Evolutionary conservation across 2,888 invertebrate genomes (phyloP), one percentile per base, ranked within the genome.

Genomic region (Timema podura): DNA sequence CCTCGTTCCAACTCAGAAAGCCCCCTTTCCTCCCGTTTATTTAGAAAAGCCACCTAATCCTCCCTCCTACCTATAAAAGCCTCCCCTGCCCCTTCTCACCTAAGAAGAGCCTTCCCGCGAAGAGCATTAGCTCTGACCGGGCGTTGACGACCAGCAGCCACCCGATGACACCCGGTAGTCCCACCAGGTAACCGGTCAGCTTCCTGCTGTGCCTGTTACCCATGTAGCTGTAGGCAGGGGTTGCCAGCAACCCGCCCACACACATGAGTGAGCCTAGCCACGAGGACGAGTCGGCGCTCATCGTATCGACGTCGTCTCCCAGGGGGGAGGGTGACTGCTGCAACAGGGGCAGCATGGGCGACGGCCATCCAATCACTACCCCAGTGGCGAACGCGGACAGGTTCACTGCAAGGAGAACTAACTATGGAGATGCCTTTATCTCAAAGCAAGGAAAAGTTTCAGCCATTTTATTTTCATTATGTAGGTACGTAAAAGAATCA

Each of bases 101-200:
- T 30, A 30, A 3, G 30, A 30, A 30, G 49, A 49, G n/a, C 49
- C 49, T 49, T 10, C 49, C n/a, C 2, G n/a, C 49, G 49, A 49
- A 49, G 11, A 89, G 79, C 51, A 84, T 78, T 0, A 74, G 75
- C 0, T 83, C 78, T 13, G 83, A 80, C 3, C 78, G 79, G 0
- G 86, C 83, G 30, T 84, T 79, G 5, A 84, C 80, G 48, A 87
- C 84, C 3, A 86, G 77, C 0, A 85, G 71, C 87, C 89, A 91
- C 0, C 86, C 86, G 49, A 86, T 10, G 76, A 87, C 78, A 65
- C 82, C 83, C 0, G 89, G 88, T 3, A 88, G 65, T 0, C 83
- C 80, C 0, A 87, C 77, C 0, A 85, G 67, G 65, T 86, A 79
- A 0, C 86, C 85, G 0, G 85, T 83, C 48, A 80, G 79, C 76